Evolutionary conservation across 2,888 invertebrate species (phyloP).

Genomic region (Cataglyphis altisquamis): DNA sequence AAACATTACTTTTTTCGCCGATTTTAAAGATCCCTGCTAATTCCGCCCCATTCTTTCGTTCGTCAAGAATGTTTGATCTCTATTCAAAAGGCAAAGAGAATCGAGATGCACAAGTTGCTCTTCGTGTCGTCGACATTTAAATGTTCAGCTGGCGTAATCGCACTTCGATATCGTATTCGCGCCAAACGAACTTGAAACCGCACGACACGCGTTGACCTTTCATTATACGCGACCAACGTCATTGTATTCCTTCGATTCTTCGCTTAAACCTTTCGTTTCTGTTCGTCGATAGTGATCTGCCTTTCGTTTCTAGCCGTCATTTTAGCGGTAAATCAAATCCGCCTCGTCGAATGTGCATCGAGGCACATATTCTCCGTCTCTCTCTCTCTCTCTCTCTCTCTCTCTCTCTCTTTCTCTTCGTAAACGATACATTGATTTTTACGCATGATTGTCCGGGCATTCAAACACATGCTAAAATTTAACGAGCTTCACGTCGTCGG

Average conservation of each 20-base stretch:
- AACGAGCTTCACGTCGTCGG: not conserved
- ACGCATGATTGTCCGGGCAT: not conserved
- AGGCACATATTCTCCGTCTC: not conserved
- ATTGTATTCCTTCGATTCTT: conserved; percentile 24
- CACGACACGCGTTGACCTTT: conserved; percentile 39
- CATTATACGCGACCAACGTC: conserved; percentile 12
- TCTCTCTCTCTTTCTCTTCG: not conserved
- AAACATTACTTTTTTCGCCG: not conserved
- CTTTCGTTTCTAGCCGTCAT: conserved; percentile 3
- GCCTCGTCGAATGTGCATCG: not conserved
- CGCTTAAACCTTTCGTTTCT: conserved; percentile 43
- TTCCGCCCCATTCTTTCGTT: not conserved
- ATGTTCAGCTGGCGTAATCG: conserved; percentile 35
- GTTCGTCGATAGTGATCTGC: conserved; percentile 21
- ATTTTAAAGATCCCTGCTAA: too few species aligned
- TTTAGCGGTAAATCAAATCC: conserved; percentile 25
- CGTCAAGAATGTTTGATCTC: not conserved
- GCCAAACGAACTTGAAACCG: conserved; percentile 45
- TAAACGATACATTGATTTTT: conserved; percentile 2
- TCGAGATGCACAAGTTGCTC: not conserved
- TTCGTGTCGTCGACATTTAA: conserved; percentile 31
- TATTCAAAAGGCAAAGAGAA: not conserved
- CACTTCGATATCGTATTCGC: not conserved
- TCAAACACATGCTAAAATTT: not conserved
- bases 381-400: not conserved